Evolutionary conservation across 92 coral and sea anemone genomes (phyloP), one percentile per base, ranked within the genome.

Genomic region (Muricea muricata): DNA sequence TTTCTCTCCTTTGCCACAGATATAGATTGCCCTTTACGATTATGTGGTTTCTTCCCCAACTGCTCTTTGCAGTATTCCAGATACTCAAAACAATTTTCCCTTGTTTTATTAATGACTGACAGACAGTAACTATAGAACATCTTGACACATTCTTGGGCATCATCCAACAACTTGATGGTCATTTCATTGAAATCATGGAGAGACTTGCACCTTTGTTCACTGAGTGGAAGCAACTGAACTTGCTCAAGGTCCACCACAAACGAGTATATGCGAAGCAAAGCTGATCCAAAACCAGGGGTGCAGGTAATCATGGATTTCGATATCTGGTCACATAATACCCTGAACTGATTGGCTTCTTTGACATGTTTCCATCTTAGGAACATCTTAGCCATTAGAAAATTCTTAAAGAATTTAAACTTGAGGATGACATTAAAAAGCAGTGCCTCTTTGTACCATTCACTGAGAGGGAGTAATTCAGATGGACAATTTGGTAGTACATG

Each of bases 251-350:
- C 99, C 78, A 90, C 93, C 21, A 97, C 86, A 50, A 97, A 90
- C 32, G 90, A 74, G 31, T 94, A 94, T 34, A 97, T 82, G 24
- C 99, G 87, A 57, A 97, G 79, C 87, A 97, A 81, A 23, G 99
- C 99, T 7, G 99, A 97, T 34, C 99, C 98, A 92, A 94, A 97
- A 76, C 94, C 94, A 70, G 98, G 99, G 17, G 91, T 94, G 89
- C 93, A 92, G 63, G 89, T 79, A 37, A 97, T 84, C 39, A 97
- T 78, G 28, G 93, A 85, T 32, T 84, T 78, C 81, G 91, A 93
- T 46, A 97, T 45, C 45, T 90, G 90, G 25, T 90, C 87, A 73
- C 93, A 93, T 9, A 91, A 78, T 66, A 88, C 91, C 45, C 88
- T 79, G 75, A 94, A 97, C 60, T 88, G 93, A 46, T 90, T 92